phyloP scores from a whole-genome alignment of 2,797 vertebrate genomes.

The Gouania willdenowi region DNA sequence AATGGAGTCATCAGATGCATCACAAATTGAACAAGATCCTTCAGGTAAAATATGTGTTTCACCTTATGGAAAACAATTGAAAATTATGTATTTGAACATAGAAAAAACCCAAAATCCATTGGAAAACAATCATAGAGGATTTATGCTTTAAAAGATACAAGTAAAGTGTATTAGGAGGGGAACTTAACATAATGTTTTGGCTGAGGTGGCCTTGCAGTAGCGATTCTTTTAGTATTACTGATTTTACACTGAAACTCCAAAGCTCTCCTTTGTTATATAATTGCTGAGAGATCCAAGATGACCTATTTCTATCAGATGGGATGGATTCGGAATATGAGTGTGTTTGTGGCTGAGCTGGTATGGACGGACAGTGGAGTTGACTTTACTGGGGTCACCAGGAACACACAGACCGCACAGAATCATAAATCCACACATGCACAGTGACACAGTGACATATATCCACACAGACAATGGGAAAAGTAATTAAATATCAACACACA shows the following conservation, averaged over 20 bases:
- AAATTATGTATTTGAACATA: no score
- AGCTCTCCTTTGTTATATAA: conserved; percentile 57
- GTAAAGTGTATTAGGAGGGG: neutral
- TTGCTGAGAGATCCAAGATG: conserved; percentile 52
- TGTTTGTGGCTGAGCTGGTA: conserved; percentile 31
- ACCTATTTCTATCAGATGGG: conserved; percentile 55
- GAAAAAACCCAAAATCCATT: no score
- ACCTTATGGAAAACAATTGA: neutral
- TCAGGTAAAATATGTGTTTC: no score
- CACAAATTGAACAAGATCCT: neutral
- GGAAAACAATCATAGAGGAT: no score
- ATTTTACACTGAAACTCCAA: conserved; percentile 45
- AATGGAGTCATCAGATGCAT: conserved; percentile 5
- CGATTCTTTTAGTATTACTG: conserved; percentile 43
- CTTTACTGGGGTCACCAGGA: conserved; percentile 48
- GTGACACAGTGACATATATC: conserved; percentile 69
- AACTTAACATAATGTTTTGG: conserved; percentile 9
- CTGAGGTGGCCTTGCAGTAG: conserved; percentile 11
- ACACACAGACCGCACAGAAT: conserved; percentile 33
- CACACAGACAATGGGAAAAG: conserved; percentile 22
- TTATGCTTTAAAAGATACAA: no score
- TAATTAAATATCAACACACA: no score
- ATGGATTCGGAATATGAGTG: conserved; percentile 32
- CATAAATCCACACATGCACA: conserved; percentile 36
- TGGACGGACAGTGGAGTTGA: conserved; percentile 22